Percentiles rank a stretch among this genome's conserved stretches.
These are phyloP conservation scores for Portevinia maculata DNA, from an alignment of 2,888 invertebrate species.

Conservation along the genomic window DNA sequence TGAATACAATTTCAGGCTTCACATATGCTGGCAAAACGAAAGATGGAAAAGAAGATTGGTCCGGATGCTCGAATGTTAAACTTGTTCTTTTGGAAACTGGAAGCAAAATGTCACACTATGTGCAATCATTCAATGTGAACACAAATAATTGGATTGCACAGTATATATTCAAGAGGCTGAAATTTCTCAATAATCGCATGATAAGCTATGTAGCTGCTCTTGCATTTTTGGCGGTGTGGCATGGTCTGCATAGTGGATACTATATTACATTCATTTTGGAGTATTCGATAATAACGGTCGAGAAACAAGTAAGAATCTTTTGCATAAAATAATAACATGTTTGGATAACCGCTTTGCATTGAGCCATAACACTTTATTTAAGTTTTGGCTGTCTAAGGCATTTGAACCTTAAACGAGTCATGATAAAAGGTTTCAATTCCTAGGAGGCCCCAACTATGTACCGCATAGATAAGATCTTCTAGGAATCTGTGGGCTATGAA, in stretches of 20 bases:
- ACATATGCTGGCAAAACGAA: constrained; percentile 84
- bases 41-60: constrained; percentile 93
- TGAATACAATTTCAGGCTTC: constrained; percentile 85
- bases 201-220: constrained; percentile 93
- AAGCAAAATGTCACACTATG: constrained; percentile 92
- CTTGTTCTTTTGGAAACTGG: constrained; percentile 92
- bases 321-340: not conserved
- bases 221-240: constrained; percentile 96
- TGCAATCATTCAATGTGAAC: constrained; percentile 96
- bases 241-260: constrained; percentile 97
- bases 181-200: constrained; percentile 92
- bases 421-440: too few relatives aligned
- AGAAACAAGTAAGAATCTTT: constrained; percentile 87
- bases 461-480: too few relatives aligned
- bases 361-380: not conserved
- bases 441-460: too few relatives aligned
- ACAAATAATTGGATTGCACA: constrained; percentile 97
- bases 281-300: constrained; percentile 92
- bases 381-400: not conserved
- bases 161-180: constrained; percentile 96
- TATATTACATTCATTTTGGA: constrained; percentile 96
- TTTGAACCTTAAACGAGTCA: too few relatives aligned
- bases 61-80: constrained; percentile 95
- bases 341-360: too few relatives aligned
- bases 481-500: too few relatives aligned